A percentile compares a stretch with the other conserved stretches of the same genome.
Conservation (phyloP, 2,888 invertebrate genomes). For the Vanessa cardui region DNA sequence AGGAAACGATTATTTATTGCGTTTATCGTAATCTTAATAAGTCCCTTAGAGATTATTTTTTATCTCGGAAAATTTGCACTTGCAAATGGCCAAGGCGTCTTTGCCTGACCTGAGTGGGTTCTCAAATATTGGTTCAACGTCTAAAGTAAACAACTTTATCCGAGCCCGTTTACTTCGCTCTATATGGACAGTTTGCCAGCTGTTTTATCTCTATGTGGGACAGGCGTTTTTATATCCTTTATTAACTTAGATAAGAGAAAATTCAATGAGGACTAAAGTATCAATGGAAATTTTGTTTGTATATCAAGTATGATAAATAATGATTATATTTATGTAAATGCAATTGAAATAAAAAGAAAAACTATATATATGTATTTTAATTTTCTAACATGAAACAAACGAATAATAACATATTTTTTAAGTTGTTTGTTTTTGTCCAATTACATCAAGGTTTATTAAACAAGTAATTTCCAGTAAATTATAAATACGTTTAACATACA, state of each 20-base stretch:
- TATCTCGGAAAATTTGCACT: constrained; percentile 79
- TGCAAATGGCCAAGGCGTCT: constrained; percentile 72
- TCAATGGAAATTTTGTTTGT: not conserved
- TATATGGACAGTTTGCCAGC: constrained; percentile 50
- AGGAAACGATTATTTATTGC: constrained; percentile 46
- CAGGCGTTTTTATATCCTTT: constrained; percentile 10
- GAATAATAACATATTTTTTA: too few species aligned
- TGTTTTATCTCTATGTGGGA: constrained; percentile 37
- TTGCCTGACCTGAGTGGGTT: constrained; percentile 73
- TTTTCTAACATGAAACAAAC: too few species aligned
- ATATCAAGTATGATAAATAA: not conserved
- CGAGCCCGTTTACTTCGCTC: constrained; percentile 67
- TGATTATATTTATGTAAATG: too few species aligned
- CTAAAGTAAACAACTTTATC: constrained; percentile 75
- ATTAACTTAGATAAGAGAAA: constrained; percentile 3
- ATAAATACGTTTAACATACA: constrained; percentile 10
- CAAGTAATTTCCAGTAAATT: not conserved
- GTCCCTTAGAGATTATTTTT: constrained; percentile 68
- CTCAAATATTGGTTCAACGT: constrained; percentile 72
- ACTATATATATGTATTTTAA: too few species aligned
- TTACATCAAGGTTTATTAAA: not conserved
- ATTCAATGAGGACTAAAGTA: not conserved
- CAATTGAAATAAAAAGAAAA: too few species aligned
- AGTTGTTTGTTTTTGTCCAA: too few species aligned
- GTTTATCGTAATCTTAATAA: constrained; percentile 71